Percentiles rank a stretch among this genome's conserved stretches.
Conservation (phyloP, 2,888 invertebrate genomes). For the Phragmatobia fuliginosa region DNA sequence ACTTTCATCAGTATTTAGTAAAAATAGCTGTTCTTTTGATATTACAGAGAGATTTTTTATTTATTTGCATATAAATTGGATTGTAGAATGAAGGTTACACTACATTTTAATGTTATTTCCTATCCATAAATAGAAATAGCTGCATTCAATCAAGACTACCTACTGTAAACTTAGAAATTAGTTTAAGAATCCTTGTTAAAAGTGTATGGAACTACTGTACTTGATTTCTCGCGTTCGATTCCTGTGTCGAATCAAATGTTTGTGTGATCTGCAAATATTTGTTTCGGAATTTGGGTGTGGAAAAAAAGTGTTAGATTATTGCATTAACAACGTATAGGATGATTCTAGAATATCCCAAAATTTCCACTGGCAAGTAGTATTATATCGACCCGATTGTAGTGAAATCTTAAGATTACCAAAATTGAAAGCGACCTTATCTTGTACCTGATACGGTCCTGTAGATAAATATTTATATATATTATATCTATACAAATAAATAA, state of each 20-base stretch:
- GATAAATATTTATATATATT: not conserved
- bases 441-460: not conserved
- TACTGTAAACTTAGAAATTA: no score
- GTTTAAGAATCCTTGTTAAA: no score
- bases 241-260: no score
- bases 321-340: not conserved
- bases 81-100: not conserved
- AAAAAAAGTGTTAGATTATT: no score
- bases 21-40: no score
- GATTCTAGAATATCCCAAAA: not conserved
- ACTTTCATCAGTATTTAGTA: no score
- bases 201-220: no score
- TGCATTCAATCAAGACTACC: not conserved
- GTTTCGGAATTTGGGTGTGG: no score
- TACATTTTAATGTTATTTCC: not conserved
- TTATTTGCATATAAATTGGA: not conserved
- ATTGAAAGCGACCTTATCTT: not conserved
- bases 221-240: no score
- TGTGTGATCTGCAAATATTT: no score
- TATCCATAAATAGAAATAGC: not conserved
- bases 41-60: no score
- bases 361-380: not conserved
- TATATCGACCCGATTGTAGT: not conserved
- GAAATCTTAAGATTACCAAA: not conserved
- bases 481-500: no score